Conservation (phyloP, 2,797 vertebrate species). For the Dryobates pubescens region DNA sequence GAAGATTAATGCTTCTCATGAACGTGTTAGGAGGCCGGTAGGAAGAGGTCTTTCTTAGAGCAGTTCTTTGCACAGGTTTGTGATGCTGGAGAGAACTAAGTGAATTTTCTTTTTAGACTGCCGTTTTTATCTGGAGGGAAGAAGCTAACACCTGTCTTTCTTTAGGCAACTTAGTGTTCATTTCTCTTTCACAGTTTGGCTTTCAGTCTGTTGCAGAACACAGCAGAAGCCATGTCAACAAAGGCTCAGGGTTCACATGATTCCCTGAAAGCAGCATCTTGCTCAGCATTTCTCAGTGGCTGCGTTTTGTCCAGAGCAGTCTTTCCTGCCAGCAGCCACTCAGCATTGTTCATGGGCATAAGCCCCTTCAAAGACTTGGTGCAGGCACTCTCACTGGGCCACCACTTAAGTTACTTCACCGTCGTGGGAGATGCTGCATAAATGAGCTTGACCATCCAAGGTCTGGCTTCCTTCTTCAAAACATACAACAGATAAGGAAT, state of each 20-base stretch:
- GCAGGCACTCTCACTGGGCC: fast-evolving
- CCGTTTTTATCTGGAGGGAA: background rate
- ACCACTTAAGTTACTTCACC: background rate
- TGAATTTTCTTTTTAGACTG: background rate
- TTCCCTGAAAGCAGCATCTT: background rate
- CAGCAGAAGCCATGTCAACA: background rate
- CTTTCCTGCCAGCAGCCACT: background rate
- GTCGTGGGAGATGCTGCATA: background rate
- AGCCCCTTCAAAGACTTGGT: background rate
- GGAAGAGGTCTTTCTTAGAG: background rate
- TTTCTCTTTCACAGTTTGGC: background rate
- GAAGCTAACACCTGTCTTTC: background rate
- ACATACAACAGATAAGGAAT: background rate
- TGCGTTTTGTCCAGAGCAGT: fast-evolving
- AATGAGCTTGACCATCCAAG: background rate
- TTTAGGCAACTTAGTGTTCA: slow-evolving; percentile 16
- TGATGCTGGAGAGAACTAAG: background rate
- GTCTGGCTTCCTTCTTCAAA: background rate
- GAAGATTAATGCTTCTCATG: slow-evolving; percentile 1
- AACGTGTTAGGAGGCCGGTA: background rate
- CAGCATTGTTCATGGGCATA: fast-evolving
- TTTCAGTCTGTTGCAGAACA: background rate
- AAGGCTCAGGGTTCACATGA: fast-evolving
- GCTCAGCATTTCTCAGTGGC: background rate
- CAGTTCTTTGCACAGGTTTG: background rate